Evolutionary conservation across 2,113 vertebrate species (phyloP).

Genomic region (Illadopsis cleaveri): DNA sequence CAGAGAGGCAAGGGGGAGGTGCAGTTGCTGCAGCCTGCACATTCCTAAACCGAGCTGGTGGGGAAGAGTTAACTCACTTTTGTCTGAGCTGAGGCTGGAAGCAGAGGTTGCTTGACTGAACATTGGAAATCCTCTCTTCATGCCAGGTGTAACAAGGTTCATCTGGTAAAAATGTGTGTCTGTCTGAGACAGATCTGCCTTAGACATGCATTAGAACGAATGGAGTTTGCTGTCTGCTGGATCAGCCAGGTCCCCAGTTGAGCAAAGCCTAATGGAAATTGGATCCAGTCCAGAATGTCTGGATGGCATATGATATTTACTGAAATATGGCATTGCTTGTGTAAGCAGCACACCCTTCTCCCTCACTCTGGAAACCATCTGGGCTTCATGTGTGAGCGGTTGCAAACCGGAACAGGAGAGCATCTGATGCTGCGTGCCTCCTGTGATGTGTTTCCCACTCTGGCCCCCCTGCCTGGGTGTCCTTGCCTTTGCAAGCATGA

Average conservation of each 20-base stretch:
- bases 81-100: background rate
- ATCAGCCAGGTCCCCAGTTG: conserved; percentile 46
- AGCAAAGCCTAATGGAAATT: conserved; percentile 53
- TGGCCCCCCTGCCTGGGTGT: background rate
- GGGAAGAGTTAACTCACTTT: conserved; percentile 15
- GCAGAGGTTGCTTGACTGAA: conserved; percentile 4
- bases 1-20: background rate
- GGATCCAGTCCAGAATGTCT: conserved; percentile 51
- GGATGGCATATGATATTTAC: conserved; percentile 64
- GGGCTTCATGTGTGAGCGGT: conserved; percentile 30
- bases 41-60: background rate
- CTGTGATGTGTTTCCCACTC: background rate
- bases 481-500: background rate
- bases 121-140: conserved; percentile 1
- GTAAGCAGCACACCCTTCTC: conserved; percentile 48
- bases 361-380: conserved; percentile 56
- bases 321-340: conserved; percentile 53
- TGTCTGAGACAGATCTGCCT: conserved; percentile 10
- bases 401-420: background rate
- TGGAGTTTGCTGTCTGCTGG: conserved; percentile 46
- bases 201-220: conserved; percentile 23
- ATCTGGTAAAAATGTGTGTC: conserved; percentile 47
- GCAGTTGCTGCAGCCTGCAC: background rate
- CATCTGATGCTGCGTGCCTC: background rate
- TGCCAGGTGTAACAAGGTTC: conserved; percentile 50